Evolutionary conservation across 2,888 invertebrate genomes (phyloP), one percentile per base, ranked within the genome.

Genomic region (Dexiosoma caninum): DNA sequence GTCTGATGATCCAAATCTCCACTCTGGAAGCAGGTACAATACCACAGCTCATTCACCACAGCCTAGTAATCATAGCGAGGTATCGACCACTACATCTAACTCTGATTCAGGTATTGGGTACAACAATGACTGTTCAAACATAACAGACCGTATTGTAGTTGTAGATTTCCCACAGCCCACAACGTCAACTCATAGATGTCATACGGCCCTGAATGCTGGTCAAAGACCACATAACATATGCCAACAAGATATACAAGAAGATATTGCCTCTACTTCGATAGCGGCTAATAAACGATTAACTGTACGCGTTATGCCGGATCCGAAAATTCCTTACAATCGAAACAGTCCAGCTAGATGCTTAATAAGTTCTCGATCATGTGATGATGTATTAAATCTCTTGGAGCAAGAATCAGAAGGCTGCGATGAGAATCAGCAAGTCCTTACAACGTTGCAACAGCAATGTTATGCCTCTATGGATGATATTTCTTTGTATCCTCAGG

Each of bases 41-140:
- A 85, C 86, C 0, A 87, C 87, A 1, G 94, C 95, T 0, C 94
- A 95, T 85, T 96, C 96, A 0, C 96, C 96, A 0, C 96, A 96
- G 84, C 96, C 96, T 0, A 96, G 96, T 87, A 94, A 94, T 85
- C 94, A 95, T 80, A 95, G 95, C 85, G 95, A 95, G 84, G 92
- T 95, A 8, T 95, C 95, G 0, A 94, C 94, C 0, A 95, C 96
- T 19, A 97, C 97, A 0, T 97, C 97, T 85, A 98, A 97, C 89
- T 97, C 97, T 72, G 98, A 98, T 88, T 98, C 97, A 1, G 98
- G 98, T 0, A 97, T 98, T 79, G 98, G 98, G 0, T 97, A 97
- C 86, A 94, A 96, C 83, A 97, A 97, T 85, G 97, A 97, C 85
- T 95, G 95, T 85, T 93, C 95, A 9, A 95, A 95, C 86, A 94